phyloP scores from a whole-genome alignment of 2,797 vertebrate species.

The Zenarchopterus dispar region DNA sequence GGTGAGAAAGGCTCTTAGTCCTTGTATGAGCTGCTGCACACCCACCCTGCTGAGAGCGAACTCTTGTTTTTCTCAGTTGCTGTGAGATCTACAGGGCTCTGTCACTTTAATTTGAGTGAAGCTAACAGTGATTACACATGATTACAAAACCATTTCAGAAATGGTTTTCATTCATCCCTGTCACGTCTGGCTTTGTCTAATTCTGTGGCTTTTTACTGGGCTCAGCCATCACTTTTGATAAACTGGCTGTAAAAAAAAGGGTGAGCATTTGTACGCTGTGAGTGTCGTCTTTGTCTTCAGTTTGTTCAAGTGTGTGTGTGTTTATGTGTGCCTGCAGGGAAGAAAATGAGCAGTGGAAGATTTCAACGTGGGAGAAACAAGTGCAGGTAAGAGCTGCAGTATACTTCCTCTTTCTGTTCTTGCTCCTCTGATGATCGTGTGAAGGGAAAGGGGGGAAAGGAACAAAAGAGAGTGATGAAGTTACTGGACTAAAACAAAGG shows the following conservation, averaged over 20 bases:
- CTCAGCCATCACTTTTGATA: constrained; percentile 4
- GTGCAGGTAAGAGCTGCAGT: constrained; percentile 64
- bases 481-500: not conserved
- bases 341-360: constrained; percentile 62
- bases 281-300: constrained; percentile 7
- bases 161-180: constrained; percentile 51
- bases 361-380: constrained; percentile 48
- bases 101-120: constrained; percentile 42
- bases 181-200: constrained; percentile 28
- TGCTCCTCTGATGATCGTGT: not conserved
- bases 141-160: constrained; percentile 68
- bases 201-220: constrained; percentile 7
- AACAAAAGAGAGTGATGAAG: constrained; percentile 8
- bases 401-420: not conserved
- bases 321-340: constrained; percentile 54
- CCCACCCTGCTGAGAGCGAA: too few relatives aligned
- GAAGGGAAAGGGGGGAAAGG: not conserved
- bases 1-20: too few relatives aligned
- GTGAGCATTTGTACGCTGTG: not conserved
- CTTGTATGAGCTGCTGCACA: too few relatives aligned
- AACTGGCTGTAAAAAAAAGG: constrained; percentile 3
- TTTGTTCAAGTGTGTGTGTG: constrained; percentile 5
- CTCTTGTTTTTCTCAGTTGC: constrained; percentile 4
- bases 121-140: constrained; percentile 50
- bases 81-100: constrained; percentile 32